These are phyloP conservation scores for Rhinopomastus cyanomelas DNA, from an alignment of 2,113 vertebrate species.

Conservation along the genomic window DNA sequence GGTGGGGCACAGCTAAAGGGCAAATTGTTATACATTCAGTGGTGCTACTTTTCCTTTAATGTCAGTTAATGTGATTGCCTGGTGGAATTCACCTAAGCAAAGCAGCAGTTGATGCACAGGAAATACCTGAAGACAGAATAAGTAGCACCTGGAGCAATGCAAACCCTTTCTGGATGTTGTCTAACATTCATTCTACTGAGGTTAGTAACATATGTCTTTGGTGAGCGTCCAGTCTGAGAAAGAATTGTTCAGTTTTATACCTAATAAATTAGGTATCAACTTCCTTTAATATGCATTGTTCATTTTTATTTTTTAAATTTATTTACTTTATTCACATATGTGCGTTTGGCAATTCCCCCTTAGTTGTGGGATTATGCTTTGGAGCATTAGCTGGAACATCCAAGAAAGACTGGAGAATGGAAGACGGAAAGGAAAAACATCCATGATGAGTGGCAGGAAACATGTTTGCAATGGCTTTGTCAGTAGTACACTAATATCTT, in stretches of 20 bases:
- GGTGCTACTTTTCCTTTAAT: not conserved
- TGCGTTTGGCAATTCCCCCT: not conserved
- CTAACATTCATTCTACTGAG: not conserved
- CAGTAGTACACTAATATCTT: too few relatives aligned
- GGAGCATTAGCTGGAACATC: not conserved
- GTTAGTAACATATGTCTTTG: not conserved
- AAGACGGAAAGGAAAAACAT: too few relatives aligned
- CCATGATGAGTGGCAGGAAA: too few relatives aligned
- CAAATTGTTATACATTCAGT: not conserved
- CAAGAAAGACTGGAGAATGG: too few relatives aligned
- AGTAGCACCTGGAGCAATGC: not conserved
- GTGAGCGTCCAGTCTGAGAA: not conserved
- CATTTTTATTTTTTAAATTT: not conserved
- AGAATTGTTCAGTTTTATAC: not conserved
- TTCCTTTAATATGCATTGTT: not conserved
- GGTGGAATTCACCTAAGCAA: not conserved
- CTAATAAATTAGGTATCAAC: not conserved
- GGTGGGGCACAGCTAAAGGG: not conserved
- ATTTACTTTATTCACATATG: not conserved
- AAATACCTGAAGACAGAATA: not conserved
- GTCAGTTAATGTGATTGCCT: not conserved
- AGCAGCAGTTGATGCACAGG: not conserved
- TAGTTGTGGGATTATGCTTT: not conserved
- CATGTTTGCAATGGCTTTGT: too few relatives aligned
- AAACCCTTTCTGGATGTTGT: not conserved